Evolutionary conservation across 2,888 invertebrate genomes (phyloP), one percentile per base, ranked within the genome.

Genomic region (Phalera bucephala): DNA sequence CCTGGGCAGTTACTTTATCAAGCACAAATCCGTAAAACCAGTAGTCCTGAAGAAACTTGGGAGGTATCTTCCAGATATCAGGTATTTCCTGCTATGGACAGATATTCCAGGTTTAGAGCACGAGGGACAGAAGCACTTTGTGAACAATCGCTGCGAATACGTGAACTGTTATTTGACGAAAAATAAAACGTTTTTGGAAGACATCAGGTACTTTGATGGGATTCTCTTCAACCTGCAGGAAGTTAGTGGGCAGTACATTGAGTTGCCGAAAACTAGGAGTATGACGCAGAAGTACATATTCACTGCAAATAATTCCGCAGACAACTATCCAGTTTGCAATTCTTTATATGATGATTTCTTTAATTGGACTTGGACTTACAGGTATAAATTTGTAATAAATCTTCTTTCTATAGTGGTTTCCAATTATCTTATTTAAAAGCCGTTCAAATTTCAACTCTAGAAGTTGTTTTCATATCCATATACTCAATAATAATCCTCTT

Each of bases 331-430:
- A 2, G 63, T 84, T 1, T 87, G 85, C 37, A 49, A 72, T 42
- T 23, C 68, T 0, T 29, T 55, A 9, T 87, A 76, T 36, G 81
- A 87, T 11, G 21, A 58, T 14, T 87, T 71, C 44, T 88, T 87
- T 34, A 88, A 87, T 39, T 87, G 87, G 87, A 84, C 84, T 8
- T 87, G 86, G 87, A 80, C 81, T 0, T 87, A 86, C 49, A 80
- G 68, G 84, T 85, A 17, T 17, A 17, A 17, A 17, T 17, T 17
- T 17, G n/a, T n/a, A n/a, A n/a, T n/a, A n/a, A n/a, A n/a, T n/a
- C n/a, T n/a, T n/a, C n/a, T n/a, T n/a, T n/a, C n/a, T n/a, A n/a
- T n/a, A n/a, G n/a, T n/a, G n/a, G n/a, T n/a, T n/a, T n/a, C n/a
- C n/a, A n/a, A n/a, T 33, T 20, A 7, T 14, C 14, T 19, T 33